Base-by-base conservation (phyloP, 2,888 invertebrate species). In the Gastrophysa polygoni region DNA sequence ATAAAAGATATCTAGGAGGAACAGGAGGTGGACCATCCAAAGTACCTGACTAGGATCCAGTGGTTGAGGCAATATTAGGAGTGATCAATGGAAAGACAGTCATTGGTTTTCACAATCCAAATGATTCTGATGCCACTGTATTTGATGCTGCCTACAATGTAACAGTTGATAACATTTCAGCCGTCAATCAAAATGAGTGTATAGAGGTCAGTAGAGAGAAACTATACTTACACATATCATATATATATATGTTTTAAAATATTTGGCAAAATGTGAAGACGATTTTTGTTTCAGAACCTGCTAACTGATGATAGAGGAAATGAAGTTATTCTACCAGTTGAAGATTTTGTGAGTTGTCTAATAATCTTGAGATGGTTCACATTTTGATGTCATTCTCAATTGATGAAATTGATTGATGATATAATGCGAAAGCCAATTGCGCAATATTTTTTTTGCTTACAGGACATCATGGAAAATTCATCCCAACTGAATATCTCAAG, bases 291-390 rank as follows among this genome's bases (percentile, higher is more conserved):
- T 48, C n/a, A 21, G 48, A 11, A 21, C n/a, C 6, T 21, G 4
- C 10, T 48, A 21, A 14, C 11, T 21, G 21, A 7, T n/a, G 7
- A 48, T 21, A 7, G 11, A 20, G 48, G 11, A 21, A 48, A 48
- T 21, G 10, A 20, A 48, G 8, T 21, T 20, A 11, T 24, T 8
- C 10, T 14, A 48, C n/a, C 48, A 48, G 20, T 48, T n/a, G 48
- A 20, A 21, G 21, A 21, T 48, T 20, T 48, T 48, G 48, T 48
- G 14, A 48, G 48, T 48, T n/a, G n/a, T n/a, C n/a, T n/a, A n/a
- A n/a, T n/a, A n/a, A n/a, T n/a, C n/a, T n/a, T n/a, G n/a, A n/a
- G n/a, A n/a, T n/a, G n/a, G n/a, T n/a, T n/a, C n/a, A n/a, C n/a
- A n/a, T n/a, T n/a, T n/a, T n/a, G n/a, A n/a, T n/a, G n/a, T n/a